Evolutionary conservation across 2,113 vertebrate species (phyloP), one percentile per base, ranked within the genome.

Genomic region (Camelus bactrianus): DNA sequence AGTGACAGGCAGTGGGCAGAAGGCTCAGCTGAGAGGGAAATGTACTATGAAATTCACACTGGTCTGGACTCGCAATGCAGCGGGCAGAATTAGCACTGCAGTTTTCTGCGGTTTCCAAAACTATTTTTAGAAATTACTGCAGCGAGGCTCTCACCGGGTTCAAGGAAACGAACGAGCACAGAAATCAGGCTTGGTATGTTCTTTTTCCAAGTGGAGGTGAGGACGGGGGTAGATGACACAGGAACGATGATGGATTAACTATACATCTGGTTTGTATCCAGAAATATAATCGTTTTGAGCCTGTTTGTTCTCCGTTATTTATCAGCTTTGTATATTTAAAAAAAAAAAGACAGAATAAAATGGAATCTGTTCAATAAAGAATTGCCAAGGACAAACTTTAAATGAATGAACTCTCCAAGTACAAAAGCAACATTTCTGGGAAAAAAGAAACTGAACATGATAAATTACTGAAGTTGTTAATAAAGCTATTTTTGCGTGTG

Each of bases 71-170:
- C 2, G n/a, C 48, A 1, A 35, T 0, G 77, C 42, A 69, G 84
- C 93, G 56, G 56, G 95, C 92, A 95, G 73, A 75, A 24, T 3
- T 3, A 77, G 91, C 92, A 69, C 15, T 80, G 56, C 38, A 65
- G 94, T 22, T 42, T 48, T 80, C 92, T 89, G 26, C 52, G 35
- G 69, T 76, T 90, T 97, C 93, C 93, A 94, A 65, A 97, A 65
- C 56, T 94, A 82, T 91, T 97, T 98, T 95, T 96, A 94, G 96
- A 93, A 35, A 32, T 62, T 26, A 62, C 38, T 80, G 89, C 93
- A 97, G 92, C 91, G 65, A 64, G 42, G 96, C 70, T 94, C 73
- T 86, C 24, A 86, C 17, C 69, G 93, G 91, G 93, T 93, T 96
- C 58, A 96, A 95, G 87, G 84, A 91, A 96, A 97, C 73, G 42